A percentile compares a stretch with the other conserved stretches of the same genome.
Evolutionary conservation across 2,113 vertebrate species (phyloP).

Genomic region (Dissostichus mawsoni): DNA sequence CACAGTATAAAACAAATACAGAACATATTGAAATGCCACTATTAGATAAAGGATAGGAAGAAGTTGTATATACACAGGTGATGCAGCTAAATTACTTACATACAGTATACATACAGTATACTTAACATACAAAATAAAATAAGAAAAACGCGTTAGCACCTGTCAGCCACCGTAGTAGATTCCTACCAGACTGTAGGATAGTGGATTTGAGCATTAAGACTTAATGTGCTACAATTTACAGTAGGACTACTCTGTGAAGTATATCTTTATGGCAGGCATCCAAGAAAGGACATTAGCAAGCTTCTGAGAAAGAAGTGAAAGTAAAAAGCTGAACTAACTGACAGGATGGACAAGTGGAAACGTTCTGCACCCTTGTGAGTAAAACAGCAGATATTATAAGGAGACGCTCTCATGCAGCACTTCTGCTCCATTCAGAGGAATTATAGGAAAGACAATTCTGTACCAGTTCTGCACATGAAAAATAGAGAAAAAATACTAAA

Average conservation of each 20-base stretch:
- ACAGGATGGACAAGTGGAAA: slow-evolving; percentile 27
- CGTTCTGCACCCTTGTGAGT: slow-evolving; percentile 9
- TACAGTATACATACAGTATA: too few species aligned
- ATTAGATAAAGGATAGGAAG: too few species aligned
- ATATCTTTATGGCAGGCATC: slow-evolving; percentile 22
- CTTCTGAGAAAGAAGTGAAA: not conserved
- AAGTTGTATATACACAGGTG: too few species aligned
- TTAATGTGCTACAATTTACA: not conserved
- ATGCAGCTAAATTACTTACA: too few species aligned
- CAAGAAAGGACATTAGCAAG: slow-evolving; percentile 12
- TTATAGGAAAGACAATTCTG: not conserved
- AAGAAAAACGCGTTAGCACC: too few species aligned
- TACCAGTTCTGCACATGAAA: not conserved
- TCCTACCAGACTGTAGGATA: too few species aligned
- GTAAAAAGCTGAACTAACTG: slow-evolving; percentile 22
- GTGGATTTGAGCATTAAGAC: not conserved
- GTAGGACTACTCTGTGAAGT: not conserved
- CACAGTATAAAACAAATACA: too few species aligned
- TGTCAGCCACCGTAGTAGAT: too few species aligned
- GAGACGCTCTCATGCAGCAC: slow-evolving; percentile 27
- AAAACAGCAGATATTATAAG: slow-evolving; percentile 41
- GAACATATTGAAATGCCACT: too few species aligned
- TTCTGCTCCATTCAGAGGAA: slow-evolving; percentile 39
- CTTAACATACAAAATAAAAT: too few species aligned
- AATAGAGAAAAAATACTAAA: not conserved